These are phyloP conservation scores for Drosophila arizonae DNA, from an alignment of 1,140 invertebrate genomes.

Conservation along the genomic window DNA sequence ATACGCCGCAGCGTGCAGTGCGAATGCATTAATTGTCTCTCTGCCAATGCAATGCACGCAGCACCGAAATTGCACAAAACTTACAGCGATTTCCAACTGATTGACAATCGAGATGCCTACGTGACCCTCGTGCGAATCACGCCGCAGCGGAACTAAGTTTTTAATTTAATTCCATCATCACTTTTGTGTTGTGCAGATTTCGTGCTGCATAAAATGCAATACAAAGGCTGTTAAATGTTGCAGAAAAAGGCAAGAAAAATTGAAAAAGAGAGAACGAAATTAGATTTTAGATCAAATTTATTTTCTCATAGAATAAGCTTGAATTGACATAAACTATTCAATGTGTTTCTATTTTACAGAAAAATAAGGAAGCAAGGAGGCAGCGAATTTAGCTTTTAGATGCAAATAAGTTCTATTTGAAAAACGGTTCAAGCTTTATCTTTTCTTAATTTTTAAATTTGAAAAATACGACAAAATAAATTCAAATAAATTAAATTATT, in stretches of 20 bases:
- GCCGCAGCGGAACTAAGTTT: slow-evolving; percentile 1
- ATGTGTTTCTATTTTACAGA: too few relatives aligned
- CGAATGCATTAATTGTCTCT: slow-evolving; percentile 46
- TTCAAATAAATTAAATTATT: too few relatives aligned
- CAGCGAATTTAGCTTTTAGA: too few relatives aligned
- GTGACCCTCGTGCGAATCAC: slow-evolving; percentile 40
- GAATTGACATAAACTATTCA: too few relatives aligned
- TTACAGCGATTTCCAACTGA: slow-evolving; percentile 33
- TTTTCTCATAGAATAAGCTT: too few relatives aligned
- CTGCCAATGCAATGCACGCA: slow-evolving; percentile 23
- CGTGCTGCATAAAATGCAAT: background rate
- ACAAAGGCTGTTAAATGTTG: background rate
- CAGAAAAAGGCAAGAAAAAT: background rate
- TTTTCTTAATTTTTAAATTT: too few relatives aligned
- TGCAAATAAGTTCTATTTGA: too few relatives aligned
- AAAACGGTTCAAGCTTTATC: too few relatives aligned
- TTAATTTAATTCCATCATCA: slow-evolving; percentile 20
- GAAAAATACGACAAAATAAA: too few relatives aligned
- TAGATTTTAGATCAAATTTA: background rate
- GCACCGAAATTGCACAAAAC: slow-evolving; percentile 35
- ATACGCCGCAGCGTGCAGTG: slow-evolving; percentile 47
- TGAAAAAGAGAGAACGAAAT: background rate
- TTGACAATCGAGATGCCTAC: slow-evolving; percentile 37
- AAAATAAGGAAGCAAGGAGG: too few relatives aligned
- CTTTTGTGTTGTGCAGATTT: slow-evolving; percentile 4